Percentiles rank a stretch among this genome's conserved stretches.
Evolutionary conservation across 2,113 vertebrate species (phyloP).

Genomic region (Psittacus erithacus): DNA sequence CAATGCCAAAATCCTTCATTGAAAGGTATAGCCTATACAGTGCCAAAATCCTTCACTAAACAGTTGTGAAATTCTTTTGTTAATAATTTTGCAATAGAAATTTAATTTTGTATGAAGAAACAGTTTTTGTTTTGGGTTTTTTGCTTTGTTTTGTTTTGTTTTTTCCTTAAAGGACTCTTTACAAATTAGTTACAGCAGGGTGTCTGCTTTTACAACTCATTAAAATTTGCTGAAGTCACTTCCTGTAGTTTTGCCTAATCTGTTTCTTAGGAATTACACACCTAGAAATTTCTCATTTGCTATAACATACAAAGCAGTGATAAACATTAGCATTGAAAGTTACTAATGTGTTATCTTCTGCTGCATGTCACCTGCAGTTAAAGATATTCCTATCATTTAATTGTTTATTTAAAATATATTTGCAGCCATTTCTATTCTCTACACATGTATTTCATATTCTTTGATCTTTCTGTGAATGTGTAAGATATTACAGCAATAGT

Average conservation of each 20-base stretch:
- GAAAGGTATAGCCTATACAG: not conserved
- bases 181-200: constrained; percentile 21
- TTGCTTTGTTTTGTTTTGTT: not conserved
- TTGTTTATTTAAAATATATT: constrained; percentile 25
- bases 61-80: not conserved
- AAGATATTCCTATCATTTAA: constrained; percentile 21
- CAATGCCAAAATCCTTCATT: not conserved
- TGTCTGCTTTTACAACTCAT: constrained; percentile 33
- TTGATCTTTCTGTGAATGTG: not conserved
- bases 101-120: not conserved
- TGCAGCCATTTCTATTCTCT: not conserved
- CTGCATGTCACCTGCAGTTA: constrained; percentile 9
- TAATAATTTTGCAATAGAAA: not conserved
- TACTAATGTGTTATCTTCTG: not conserved
- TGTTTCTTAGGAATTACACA: not conserved
- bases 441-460: not conserved
- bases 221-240: constrained; percentile 12
- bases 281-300: constrained; percentile 6
- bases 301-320: not conserved
- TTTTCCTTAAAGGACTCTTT: not conserved
- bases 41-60: not conserved
- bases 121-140: not conserved
- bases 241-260: not conserved
- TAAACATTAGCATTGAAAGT: not conserved
- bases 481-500: not conserved